Evolutionary conservation across 2,888 invertebrate species (phyloP).

Genomic region (Laothoe populi): DNA sequence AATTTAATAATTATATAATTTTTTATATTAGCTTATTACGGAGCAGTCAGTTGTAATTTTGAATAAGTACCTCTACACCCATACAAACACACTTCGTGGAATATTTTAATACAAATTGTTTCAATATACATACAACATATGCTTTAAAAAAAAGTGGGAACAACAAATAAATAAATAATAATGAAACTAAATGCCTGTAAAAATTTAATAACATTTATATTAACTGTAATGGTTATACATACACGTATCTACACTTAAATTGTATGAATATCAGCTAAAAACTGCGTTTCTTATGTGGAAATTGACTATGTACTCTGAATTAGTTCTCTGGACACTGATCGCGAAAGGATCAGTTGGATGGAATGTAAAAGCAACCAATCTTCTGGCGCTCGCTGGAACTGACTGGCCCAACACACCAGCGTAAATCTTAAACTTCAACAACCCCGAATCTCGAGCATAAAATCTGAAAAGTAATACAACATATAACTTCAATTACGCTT

Average conservation of each 20-base stretch:
- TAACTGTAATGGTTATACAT: background rate
- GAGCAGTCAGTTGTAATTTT: no score
- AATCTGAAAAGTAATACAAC: slow-evolving; percentile 82
- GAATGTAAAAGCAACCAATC: slow-evolving; percentile 97
- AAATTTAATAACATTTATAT: slow-evolving; percentile 15
- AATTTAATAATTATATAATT: no score
- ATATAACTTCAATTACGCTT: background rate
- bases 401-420: slow-evolving; percentile 91
- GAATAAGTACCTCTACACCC: no score
- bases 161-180: background rate
- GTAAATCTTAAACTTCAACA: slow-evolving; percentile 95
- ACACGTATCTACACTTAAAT: slow-evolving; percentile 5
- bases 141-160: background rate
- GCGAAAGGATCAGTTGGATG: slow-evolving; percentile 98
- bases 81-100: no score
- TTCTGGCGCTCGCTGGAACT: slow-evolving; percentile 88
- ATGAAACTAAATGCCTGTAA: background rate
- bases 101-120: no score
- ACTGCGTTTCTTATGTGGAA: slow-evolving; percentile 93
- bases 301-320: slow-evolving; percentile 97
- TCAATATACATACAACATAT: no score
- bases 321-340: slow-evolving; percentile 96
- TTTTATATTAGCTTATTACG: no score
- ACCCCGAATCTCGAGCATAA: slow-evolving; percentile 92
- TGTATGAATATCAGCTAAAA: slow-evolving; percentile 57